Evolutionary conservation across 2,888 invertebrate genomes (phyloP), one percentile per base, ranked within the genome.

Genomic region (Stenolophus ochropezus): DNA sequence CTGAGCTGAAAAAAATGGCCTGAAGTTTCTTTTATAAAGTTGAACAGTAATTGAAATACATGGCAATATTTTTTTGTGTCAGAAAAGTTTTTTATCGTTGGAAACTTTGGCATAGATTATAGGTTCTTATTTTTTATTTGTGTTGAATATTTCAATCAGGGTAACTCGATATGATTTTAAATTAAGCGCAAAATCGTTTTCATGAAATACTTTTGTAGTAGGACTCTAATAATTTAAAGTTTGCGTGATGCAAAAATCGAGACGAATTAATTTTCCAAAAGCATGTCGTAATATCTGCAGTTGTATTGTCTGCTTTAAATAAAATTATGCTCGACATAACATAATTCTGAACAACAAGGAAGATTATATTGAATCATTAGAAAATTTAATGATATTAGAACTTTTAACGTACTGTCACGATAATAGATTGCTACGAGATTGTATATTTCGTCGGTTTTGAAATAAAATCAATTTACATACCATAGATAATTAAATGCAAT

Each of bases 51-150:
- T 76, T 76, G 76, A 76, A 76, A 76, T 49, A 75, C 49, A 75
- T 53, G 56, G 76, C 76, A 76, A 76, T 76, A 76, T 76, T 56
- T 76, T 76, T 76, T 56, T 56, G 56, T 76, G 76, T 76, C 76
- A 76, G 14, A 51, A 76, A 76, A 76, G 14, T 49, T 73, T 73
- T 73, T 20, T 73, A 73, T 73, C 73, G 47, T 73, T 73, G 6
- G 21, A 33, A 73, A 73, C 49, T 73, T 73, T 49, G 21, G 23
- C 49, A 73, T 49, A 47, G 73, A 73, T 73, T 69, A 69, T 33
- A 69, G 69, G 47, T 42, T 69, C 69, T 69, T 69, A 69, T 42
- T 8, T 33, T 69, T 69, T 69, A 69, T 69, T 69, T 69, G 69
- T 69, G 33, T 69, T 69, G 42, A 33, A 69, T 69, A 42, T 69